These are phyloP conservation scores for Helicolenus hilgendorfi DNA, from an alignment of 2,797 vertebrate genomes.

Conservation along the genomic window DNA sequence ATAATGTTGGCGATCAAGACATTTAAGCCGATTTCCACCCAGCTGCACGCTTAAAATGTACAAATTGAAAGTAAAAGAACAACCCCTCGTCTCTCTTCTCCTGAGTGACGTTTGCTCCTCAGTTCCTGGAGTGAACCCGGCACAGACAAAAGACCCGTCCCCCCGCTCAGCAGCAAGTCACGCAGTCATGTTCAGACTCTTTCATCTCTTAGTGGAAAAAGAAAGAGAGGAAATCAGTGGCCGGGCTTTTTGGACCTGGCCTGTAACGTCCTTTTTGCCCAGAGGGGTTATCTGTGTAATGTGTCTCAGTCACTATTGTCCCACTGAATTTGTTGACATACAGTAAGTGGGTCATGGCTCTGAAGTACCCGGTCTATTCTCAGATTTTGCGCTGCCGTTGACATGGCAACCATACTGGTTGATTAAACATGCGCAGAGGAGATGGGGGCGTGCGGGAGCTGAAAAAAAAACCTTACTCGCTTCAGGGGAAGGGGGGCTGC, in stretches of 20 bases:
- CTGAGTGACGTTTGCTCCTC: slow-evolving; percentile 23
- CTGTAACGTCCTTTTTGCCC: slow-evolving; percentile 74
- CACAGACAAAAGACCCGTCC: slow-evolving; percentile 45
- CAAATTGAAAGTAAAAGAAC: background rate
- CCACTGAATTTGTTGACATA: slow-evolving; percentile 96
- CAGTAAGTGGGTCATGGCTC: slow-evolving; percentile 98
- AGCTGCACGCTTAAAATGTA: background rate
- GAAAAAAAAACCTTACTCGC: slow-evolving; percentile 79
- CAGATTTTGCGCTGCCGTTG: slow-evolving; percentile 92
- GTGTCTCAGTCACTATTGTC: slow-evolving; percentile 93
- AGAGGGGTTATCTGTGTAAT: slow-evolving; percentile 89
- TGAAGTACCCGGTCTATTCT: slow-evolving; percentile 92
- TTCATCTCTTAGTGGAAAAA: slow-evolving; percentile 44
- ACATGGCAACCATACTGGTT: slow-evolving; percentile 96
- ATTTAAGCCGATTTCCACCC: slow-evolving; percentile 3
- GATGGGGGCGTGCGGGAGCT: slow-evolving; percentile 75
- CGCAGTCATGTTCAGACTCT: slow-evolving; percentile 30
- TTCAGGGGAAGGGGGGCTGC: slow-evolving; percentile 73
- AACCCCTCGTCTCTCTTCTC: background rate
- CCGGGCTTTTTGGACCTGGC: slow-evolving; percentile 76
- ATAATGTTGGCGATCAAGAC: background rate
- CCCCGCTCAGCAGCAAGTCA: slow-evolving; percentile 53
- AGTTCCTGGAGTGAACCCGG: slow-evolving; percentile 42
- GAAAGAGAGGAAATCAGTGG: slow-evolving; percentile 63
- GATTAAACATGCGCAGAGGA: slow-evolving; percentile 94